These are phyloP conservation scores for Ischnus inquisitorius DNA, from an alignment of 2,888 invertebrate species.

Conservation along the genomic window DNA sequence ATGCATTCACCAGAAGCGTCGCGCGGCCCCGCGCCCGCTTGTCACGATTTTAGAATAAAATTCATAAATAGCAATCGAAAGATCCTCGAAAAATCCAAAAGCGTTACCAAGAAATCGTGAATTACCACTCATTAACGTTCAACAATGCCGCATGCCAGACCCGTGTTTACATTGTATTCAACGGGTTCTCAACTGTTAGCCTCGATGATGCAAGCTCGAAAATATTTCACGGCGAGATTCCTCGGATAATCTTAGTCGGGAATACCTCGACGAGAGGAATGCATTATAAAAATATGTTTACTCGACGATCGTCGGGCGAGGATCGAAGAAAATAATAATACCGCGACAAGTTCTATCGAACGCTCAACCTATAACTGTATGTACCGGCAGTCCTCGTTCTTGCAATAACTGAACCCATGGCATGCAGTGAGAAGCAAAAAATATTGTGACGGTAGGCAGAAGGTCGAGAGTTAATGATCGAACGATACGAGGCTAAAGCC, in stretches of 20 bases:
- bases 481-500: constrained; percentile 10
- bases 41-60: constrained; percentile 48
- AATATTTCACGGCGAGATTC: constrained; percentile 54
- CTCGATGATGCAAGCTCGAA: neutral
- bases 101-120: too few relatives aligned
- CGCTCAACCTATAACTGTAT: constrained; percentile 34
- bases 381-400: neutral
- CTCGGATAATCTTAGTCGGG: constrained; percentile 17
- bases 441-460: constrained; percentile 35
- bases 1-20: constrained; percentile 18
- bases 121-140: too few relatives aligned
- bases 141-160: too few relatives aligned
- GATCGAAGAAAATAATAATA: constrained; percentile 44
- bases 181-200: neutral
- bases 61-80: constrained; percentile 46
- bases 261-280: constrained; percentile 42
- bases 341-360: constrained; percentile 28
- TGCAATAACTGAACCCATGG: constrained; percentile 43
- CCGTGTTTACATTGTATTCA: too few relatives aligned
- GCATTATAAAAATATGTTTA: constrained; percentile 41
- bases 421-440: constrained; percentile 30
- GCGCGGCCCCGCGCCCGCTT: constrained; percentile 23
- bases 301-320: constrained; percentile 19
- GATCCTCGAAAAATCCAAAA: neutral
- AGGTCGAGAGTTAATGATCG: constrained; percentile 50